Percentiles rank a stretch among this genome's conserved stretches.
Conservation (phyloP, 2,797 vertebrate genomes). For the Tokudaia muenninki region DNA sequence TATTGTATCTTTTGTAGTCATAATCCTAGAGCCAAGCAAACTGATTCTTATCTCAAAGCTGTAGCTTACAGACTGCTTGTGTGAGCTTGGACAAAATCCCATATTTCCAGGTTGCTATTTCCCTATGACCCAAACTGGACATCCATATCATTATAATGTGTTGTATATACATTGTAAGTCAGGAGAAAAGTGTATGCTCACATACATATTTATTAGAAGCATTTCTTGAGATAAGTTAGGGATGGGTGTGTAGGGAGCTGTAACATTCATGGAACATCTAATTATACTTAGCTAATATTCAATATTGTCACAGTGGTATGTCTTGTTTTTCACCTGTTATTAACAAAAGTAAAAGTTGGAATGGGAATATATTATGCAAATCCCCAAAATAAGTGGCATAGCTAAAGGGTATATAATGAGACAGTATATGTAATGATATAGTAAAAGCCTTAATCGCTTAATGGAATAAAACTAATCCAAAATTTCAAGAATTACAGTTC, state of each 20-base stretch:
- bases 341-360: not conserved
- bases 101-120: not conserved
- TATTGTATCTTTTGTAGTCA: not conserved
- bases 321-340: not conserved
- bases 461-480: not conserved
- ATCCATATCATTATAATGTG: not conserved
- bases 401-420: constrained; percentile 9
- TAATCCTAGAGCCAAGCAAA: not conserved
- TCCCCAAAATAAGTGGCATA: not conserved
- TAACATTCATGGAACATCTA: not conserved
- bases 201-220: not conserved
- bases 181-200: not conserved
- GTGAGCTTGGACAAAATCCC: not conserved
- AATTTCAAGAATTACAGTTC: not conserved
- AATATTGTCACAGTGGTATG: not conserved
- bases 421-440: not conserved
- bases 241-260: not conserved
- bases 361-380: not conserved
- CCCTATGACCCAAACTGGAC: not conserved
- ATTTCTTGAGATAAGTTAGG: not conserved
- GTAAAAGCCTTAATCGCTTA: not conserved
- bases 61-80: not conserved
- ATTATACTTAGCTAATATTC: not conserved
- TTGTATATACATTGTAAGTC: not conserved
- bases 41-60: not conserved